Percentiles rank a stretch among this genome's conserved stretches.
These are phyloP conservation scores for Andricus grossulariae DNA, from an alignment of 1,140 invertebrate species.

Conservation along the genomic window DNA sequence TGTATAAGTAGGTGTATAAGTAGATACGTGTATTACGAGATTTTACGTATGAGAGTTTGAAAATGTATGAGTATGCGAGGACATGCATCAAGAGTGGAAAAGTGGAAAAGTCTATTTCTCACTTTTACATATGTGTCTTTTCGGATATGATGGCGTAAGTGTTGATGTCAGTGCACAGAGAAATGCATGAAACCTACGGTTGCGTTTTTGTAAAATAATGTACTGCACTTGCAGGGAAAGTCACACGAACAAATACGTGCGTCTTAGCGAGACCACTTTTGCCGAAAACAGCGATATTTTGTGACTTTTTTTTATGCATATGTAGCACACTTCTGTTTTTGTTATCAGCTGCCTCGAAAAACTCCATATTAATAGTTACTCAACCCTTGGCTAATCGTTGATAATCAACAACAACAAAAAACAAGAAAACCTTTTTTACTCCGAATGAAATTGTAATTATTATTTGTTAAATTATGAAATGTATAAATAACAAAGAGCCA, in stretches of 20 bases:
- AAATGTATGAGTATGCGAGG: constrained; percentile 36
- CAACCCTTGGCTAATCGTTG: neutral
- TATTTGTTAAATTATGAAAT: too few relatives aligned
- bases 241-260: constrained; percentile 25
- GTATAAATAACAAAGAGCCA: too few relatives aligned
- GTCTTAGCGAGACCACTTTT: constrained; percentile 32
- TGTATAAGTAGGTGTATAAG: constrained; percentile 39
- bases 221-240: constrained; percentile 13
- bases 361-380: neutral
- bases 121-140: neutral
- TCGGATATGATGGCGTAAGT: neutral
- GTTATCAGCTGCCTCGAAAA: neutral
- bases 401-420: neutral
- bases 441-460: too few relatives aligned
- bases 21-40: constrained; percentile 46
- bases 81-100: constrained; percentile 1
- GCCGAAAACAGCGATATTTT: neutral
- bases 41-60: constrained; percentile 41
- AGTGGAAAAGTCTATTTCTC: neutral
- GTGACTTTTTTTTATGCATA: neutral
- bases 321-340: neutral
- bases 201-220: constrained; percentile 13
- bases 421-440: neutral
- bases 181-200: neutral
- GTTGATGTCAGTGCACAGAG: neutral